Percentiles rank a stretch among this genome's conserved stretches.
phyloP scores from a whole-genome alignment of 2,113 vertebrate genomes.

The Rallus limicola region DNA sequence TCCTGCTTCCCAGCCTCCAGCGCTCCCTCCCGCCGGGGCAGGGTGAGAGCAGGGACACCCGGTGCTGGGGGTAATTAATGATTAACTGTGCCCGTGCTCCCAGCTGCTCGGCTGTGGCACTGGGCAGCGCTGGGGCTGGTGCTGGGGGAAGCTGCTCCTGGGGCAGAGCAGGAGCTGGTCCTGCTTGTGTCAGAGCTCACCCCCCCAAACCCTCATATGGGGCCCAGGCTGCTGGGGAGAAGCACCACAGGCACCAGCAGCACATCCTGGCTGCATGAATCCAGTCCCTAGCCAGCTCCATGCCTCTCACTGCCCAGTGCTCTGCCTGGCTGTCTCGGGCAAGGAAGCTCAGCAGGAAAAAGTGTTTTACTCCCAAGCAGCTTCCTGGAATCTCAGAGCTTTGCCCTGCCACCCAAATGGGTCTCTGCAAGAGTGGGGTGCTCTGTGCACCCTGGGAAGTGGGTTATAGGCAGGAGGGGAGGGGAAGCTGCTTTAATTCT shows the following conservation, averaged over 20 bases:
- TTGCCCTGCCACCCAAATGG: fast-evolving
- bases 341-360: neutral
- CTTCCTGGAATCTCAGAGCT: neutral
- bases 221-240: too few relatives aligned
- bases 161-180: neutral
- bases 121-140: neutral
- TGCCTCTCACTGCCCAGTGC: fast-evolving
- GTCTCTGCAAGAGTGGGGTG: neutral
- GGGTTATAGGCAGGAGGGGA: neutral
- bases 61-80: constrained; percentile 23
- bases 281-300: neutral
- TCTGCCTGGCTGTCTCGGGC: neutral
- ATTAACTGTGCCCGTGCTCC: constrained; percentile 62
- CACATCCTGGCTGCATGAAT: neutral
- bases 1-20: neutral
- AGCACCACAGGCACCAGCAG: neutral
- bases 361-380: neutral
- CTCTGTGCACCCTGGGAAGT: neutral
- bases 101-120: too few relatives aligned
- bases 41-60: neutral
- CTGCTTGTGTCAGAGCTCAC: fast-evolving
- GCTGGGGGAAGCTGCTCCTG: neutral
- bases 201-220: neutral
- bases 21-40: neutral
- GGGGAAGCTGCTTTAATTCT: neutral